Conservation (phyloP, 2,888 invertebrate genomes). For the Tanypteryx hageni region DNA sequence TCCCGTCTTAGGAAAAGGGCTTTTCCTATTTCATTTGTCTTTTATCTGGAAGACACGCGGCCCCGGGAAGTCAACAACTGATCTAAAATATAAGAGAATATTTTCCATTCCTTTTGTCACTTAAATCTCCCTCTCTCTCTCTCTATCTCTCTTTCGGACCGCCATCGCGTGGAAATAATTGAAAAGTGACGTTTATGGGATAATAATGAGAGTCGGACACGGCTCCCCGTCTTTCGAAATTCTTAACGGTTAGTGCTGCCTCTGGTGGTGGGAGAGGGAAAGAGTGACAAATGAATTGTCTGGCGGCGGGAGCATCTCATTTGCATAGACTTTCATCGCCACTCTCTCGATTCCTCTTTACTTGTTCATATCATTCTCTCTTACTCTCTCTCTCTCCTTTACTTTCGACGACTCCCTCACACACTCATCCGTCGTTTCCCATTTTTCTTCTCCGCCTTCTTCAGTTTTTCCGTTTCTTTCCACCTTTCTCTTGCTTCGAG, state of each 20-base stretch:
- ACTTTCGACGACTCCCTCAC: too few relatives aligned
- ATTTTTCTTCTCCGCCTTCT: too few relatives aligned
- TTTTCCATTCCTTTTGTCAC: constrained; percentile 17
- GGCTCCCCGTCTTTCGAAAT: constrained; percentile 43
- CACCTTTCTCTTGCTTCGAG: too few relatives aligned
- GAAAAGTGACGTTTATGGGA: constrained; percentile 61
- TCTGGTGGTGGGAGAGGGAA: background rate
- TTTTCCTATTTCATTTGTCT: too few relatives aligned
- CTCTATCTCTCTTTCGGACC: background rate
- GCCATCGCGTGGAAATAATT: constrained; percentile 31
- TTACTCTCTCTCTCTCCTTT: too few relatives aligned
- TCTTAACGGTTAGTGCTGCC: background rate
- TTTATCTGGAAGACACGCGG: background rate
- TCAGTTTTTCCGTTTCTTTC: too few relatives aligned
- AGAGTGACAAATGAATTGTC: constrained; percentile 61
- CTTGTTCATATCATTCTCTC: too few relatives aligned
- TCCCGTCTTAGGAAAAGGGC: too few relatives aligned
- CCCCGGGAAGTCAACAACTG: constrained; percentile 6
- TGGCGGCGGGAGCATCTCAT: constrained; percentile 36
- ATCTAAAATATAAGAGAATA: background rate
- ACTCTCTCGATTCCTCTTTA: background rate
- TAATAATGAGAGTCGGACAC: constrained; percentile 53
- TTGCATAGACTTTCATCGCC: constrained; percentile 52
- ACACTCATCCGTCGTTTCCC: too few relatives aligned
- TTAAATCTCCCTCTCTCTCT: background rate